Percentiles rank a stretch among this genome's conserved stretches.
Evolutionary conservation across 2,888 invertebrate species (phyloP).

Genomic region (Digitonthophagus gazella): DNA sequence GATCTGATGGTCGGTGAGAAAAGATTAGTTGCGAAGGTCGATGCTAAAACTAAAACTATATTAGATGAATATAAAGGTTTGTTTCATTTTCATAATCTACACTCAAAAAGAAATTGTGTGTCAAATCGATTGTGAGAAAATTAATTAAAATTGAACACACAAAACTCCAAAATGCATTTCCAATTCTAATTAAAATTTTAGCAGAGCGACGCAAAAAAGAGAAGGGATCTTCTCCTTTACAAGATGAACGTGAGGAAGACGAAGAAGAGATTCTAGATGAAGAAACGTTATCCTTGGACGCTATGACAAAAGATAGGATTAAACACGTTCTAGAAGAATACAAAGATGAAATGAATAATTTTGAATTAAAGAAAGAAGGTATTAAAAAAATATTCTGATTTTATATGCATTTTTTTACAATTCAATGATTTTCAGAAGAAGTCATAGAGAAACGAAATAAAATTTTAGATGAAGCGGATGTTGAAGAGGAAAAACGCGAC

Average conservation of each 20-base stretch:
- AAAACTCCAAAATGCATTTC: no score
- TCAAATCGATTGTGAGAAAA: neutral
- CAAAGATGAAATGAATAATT: slow-evolving; percentile 71
- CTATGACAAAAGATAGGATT: slow-evolving; percentile 73
- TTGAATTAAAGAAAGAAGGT: slow-evolving; percentile 65
- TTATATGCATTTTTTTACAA: neutral
- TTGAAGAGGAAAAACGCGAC: slow-evolving; percentile 95
- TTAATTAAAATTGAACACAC: neutral
- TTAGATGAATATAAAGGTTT: slow-evolving; percentile 89
- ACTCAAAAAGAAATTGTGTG: neutral
- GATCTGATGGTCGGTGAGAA: slow-evolving; percentile 91
- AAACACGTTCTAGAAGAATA: slow-evolving; percentile 81
- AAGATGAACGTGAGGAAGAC: slow-evolving; percentile 57
- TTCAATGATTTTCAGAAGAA: slow-evolving; percentile 56
- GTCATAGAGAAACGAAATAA: slow-evolving; percentile 64
- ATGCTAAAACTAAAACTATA: slow-evolving; percentile 93
- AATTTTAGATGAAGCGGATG: slow-evolving; percentile 78
- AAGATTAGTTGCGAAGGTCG: slow-evolving; percentile 92
- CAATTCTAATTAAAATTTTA: no score
- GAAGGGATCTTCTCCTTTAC: slow-evolving; percentile 60
- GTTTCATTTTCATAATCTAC: slow-evolving; percentile 1
- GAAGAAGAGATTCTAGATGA: slow-evolving; percentile 72
- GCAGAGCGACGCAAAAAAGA: slow-evolving; percentile 62
- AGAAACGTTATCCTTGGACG: slow-evolving; percentile 70
- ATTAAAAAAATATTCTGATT: slow-evolving; percentile 18